Conservation (phyloP, 2,888 invertebrate genomes). For the Polymixis lichenea region DNA sequence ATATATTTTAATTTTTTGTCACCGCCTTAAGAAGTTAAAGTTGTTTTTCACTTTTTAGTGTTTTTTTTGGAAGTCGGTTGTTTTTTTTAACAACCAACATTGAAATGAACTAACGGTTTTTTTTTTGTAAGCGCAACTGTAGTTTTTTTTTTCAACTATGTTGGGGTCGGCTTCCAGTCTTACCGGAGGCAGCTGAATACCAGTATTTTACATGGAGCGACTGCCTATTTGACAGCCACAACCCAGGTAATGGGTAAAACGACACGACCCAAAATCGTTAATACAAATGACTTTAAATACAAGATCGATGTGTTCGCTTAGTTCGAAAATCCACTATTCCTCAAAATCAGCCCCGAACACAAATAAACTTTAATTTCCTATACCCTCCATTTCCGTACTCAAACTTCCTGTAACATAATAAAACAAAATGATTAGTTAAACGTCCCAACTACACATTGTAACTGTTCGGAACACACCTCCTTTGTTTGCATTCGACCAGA, state of each 20-base stretch:
- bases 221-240: too few relatives aligned
- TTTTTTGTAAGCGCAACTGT: background rate
- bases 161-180: too few relatives aligned
- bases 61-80: too few relatives aligned
- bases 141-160: background rate
- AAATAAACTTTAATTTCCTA: conserved; percentile 33
- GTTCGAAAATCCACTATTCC: background rate
- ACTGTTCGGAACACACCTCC: conserved; percentile 59
- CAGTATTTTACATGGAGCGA: too few relatives aligned
- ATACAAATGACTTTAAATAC: background rate
- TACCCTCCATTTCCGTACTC: conserved; percentile 23
- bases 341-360: background rate
- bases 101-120: background rate
- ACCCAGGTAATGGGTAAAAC: too few relatives aligned
- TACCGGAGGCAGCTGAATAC: too few relatives aligned
- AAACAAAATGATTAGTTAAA: conserved; percentile 59
- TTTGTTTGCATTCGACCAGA: conserved; percentile 76
- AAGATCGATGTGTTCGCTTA: too few relatives aligned
- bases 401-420: conserved; percentile 45
- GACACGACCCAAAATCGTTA: background rate
- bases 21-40: too few relatives aligned
- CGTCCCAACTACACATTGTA: conserved; percentile 50
- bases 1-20: too few relatives aligned
- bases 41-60: too few relatives aligned
- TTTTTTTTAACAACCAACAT: background rate